phyloP scores from a whole-genome alignment of 2,113 vertebrate species.

The Lamprologus tigripictilis region DNA sequence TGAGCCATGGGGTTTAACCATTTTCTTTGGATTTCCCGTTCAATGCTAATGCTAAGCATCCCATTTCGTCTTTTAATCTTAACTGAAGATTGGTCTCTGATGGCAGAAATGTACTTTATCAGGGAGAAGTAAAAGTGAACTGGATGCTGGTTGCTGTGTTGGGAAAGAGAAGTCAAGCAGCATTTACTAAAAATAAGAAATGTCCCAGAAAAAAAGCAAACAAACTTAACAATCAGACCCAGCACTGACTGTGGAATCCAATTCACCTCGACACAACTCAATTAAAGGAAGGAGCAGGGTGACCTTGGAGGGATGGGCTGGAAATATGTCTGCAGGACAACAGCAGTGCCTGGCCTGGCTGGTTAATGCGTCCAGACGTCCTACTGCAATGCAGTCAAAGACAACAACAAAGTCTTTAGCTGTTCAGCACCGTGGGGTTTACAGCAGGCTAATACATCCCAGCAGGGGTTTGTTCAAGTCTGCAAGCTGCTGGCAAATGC shows the following conservation, averaged over 20 bases:
- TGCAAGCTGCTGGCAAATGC: background rate
- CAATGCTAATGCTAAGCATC: background rate
- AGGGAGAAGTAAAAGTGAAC: background rate
- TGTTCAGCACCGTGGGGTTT: background rate
- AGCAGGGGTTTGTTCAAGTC: background rate
- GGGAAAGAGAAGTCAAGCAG: background rate
- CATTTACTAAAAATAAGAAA: background rate
- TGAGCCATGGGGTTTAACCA: background rate
- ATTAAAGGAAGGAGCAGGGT: constrained; percentile 8
- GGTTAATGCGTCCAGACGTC: background rate
- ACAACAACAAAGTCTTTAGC: constrained; percentile 6
- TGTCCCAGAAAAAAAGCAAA: background rate
- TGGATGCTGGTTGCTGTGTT: background rate
- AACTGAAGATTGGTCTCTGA: background rate
- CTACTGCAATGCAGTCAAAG: constrained; percentile 43
- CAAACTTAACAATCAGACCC: background rate
- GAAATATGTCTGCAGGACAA: background rate
- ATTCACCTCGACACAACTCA: constrained; percentile 16
- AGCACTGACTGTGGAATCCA: background rate
- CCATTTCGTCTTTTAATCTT: background rate
- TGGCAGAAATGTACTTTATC: background rate
- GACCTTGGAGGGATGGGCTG: constrained; percentile 33
- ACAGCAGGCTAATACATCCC: background rate
- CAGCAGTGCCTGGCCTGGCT: background rate
- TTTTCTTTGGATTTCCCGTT: background rate